A percentile compares a stretch with the other conserved stretches of the same genome.
Conservation (phyloP, 2,797 vertebrate species). For the Anas capensis region DNA sequence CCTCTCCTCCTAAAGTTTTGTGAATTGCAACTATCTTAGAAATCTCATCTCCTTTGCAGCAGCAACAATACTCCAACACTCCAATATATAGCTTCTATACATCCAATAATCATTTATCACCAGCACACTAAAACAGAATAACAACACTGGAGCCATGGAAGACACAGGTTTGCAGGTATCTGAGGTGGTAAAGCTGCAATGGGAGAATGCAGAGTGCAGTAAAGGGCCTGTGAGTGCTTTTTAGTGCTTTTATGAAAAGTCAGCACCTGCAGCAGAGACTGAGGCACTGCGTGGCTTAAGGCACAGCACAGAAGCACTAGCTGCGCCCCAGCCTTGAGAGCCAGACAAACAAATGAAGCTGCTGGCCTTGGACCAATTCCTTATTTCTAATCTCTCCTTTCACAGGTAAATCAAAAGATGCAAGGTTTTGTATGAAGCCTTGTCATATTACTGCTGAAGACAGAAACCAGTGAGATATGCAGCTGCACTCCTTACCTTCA, state of each 20-base stretch:
- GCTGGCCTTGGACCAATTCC: background rate
- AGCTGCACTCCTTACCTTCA: background rate
- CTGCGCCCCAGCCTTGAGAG: rapidly evolving
- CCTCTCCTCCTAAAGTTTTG: background rate
- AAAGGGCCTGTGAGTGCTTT: background rate
- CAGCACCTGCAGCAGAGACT: background rate
- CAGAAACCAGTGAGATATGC: background rate
- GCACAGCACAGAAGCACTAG: rapidly evolving
- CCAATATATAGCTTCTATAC: background rate
- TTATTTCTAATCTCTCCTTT: background rate
- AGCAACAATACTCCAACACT: rapidly evolving
- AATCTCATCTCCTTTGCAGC: background rate
- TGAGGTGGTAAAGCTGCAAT: background rate
- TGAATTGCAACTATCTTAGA: background rate
- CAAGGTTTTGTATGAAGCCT: background rate
- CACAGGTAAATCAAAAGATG: background rate
- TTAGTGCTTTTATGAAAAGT: background rate
- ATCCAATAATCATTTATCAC: background rate
- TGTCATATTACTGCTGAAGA: background rate
- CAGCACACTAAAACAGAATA: background rate
- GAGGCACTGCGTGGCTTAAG: background rate
- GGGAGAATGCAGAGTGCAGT: background rate
- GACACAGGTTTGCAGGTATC: background rate
- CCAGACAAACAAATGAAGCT: background rate
- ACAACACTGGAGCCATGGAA: background rate